Conservation (phyloP, 37 sponge, comb jelly and placozoan genomes). For the Spongilla lacustris region DNA sequence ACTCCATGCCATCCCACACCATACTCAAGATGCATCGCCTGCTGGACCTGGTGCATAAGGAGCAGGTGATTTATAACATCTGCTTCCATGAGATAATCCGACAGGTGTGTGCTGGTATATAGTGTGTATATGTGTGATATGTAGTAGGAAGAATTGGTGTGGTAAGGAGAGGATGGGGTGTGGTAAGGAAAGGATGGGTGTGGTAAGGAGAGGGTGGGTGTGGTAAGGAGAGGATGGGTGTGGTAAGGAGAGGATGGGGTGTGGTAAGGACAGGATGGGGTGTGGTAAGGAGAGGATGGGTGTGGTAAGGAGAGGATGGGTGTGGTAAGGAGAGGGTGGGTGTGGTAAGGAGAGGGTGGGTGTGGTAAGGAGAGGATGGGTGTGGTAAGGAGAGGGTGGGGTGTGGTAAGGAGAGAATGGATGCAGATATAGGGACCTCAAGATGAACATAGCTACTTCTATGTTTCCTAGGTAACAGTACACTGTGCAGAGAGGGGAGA, state of each 20-base stretch:
- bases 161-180: too few relatives aligned
- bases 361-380: too few relatives aligned
- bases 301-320: neutral
- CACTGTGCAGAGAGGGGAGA: slow-evolving; percentile 93
- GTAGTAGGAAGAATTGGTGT: neutral
- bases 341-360: too few relatives aligned
- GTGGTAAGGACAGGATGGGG: neutral
- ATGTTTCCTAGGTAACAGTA: slow-evolving; percentile 76
- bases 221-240: neutral
- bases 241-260: too few relatives aligned
- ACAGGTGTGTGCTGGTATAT: slow-evolving; percentile 71
- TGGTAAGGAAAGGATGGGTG: too few relatives aligned
- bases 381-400: neutral
- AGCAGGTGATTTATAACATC: slow-evolving; percentile 94
- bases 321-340: too few relatives aligned
- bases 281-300: neutral
- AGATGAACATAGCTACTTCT: neutral
- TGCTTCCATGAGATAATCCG: slow-evolving; percentile 97
- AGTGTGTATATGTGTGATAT: slow-evolving; percentile 18
- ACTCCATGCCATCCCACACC: too few relatives aligned
- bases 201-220: neutral
- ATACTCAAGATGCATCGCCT: slow-evolving; percentile 83
- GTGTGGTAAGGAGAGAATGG: neutral
- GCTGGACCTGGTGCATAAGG: slow-evolving; percentile 85
- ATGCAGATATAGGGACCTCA: neutral